Conservation (phyloP, 2,113 vertebrate species). For the Oryctolagus cuniculus region DNA sequence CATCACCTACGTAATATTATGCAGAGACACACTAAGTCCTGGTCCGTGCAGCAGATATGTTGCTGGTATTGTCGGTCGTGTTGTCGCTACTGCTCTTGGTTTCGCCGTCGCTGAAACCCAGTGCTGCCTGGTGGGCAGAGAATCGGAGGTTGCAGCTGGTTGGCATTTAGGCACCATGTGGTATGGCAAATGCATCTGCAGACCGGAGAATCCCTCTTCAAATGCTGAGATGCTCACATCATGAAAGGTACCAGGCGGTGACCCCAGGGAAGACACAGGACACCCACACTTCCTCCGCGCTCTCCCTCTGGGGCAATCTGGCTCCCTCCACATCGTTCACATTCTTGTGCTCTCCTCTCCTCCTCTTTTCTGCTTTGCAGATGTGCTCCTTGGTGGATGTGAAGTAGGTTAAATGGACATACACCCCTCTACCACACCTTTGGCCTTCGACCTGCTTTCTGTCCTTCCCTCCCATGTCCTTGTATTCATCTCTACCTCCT, state of each 20-base stretch:
- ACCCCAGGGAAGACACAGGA: neutral
- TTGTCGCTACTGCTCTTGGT: neutral
- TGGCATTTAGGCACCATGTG: neutral
- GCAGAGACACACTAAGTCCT: neutral
- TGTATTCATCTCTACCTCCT: neutral
- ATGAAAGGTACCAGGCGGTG: neutral
- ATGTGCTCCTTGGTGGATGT: neutral
- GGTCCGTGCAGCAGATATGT: neutral
- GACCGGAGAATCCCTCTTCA: neutral
- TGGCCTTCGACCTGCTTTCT: neutral
- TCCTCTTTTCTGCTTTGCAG: neutral
- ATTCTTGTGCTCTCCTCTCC: neutral
- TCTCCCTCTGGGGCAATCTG: neutral
- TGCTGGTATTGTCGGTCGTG: neutral
- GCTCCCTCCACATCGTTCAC: neutral
- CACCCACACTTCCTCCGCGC: neutral
- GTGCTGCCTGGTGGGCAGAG: neutral
- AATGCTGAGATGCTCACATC: neutral
- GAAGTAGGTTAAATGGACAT: neutral
- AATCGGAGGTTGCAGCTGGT: neutral
- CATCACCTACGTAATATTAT: neutral
- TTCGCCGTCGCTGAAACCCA: neutral
- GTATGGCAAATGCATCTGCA: neutral
- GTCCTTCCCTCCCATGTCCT: neutral
- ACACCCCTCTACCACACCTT: neutral